Percentiles rank a stretch among this genome's conserved stretches.
These are phyloP conservation scores for Syngnathus rostellatus DNA, from an alignment of 2,797 vertebrate genomes.

Conservation along the genomic window DNA sequence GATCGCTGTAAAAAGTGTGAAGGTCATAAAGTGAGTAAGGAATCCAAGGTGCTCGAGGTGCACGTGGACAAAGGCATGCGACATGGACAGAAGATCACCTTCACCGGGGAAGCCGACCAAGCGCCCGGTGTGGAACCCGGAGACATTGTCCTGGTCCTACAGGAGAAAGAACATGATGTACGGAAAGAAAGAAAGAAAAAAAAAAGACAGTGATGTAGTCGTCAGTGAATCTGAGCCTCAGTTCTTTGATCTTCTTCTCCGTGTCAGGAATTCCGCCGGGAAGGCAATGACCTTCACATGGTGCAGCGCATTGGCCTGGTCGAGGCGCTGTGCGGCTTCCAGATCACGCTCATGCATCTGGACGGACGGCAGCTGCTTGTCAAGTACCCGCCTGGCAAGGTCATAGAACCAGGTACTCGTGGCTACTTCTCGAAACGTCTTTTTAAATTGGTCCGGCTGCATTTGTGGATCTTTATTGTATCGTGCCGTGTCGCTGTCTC, in stretches of 20 bases:
- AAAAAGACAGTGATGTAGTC: too few relatives aligned
- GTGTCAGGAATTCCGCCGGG: conserved; percentile 83
- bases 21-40: conserved; percentile 96
- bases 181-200: not conserved
- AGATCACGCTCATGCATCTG: conserved; percentile 92
- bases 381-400: conserved; percentile 94
- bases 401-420: conserved; percentile 89
- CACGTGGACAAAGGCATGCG: conserved; percentile 99
- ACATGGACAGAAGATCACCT: conserved; percentile 96
- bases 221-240: not conserved
- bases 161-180: conserved; percentile 97
- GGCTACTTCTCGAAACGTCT: not conserved
- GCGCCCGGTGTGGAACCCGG: conserved; percentile 93
- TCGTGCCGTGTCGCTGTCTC: conserved; percentile 12
- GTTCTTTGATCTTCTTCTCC: not conserved
- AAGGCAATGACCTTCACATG: conserved; percentile 92
- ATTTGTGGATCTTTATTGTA: not conserved
- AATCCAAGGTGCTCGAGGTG: conserved; percentile 96
- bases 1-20: conserved; percentile 99
- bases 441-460: too few relatives aligned
- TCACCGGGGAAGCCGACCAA: conserved; percentile 95
- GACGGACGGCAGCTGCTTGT: conserved; percentile 92
- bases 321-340: conserved; percentile 95
- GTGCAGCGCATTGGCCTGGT: conserved; percentile 93
- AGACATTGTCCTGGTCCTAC: conserved; percentile 92